phyloP scores from a whole-genome alignment of 37 sponge, comb jelly and placozoan species.

The Agelas oroides region DNA sequence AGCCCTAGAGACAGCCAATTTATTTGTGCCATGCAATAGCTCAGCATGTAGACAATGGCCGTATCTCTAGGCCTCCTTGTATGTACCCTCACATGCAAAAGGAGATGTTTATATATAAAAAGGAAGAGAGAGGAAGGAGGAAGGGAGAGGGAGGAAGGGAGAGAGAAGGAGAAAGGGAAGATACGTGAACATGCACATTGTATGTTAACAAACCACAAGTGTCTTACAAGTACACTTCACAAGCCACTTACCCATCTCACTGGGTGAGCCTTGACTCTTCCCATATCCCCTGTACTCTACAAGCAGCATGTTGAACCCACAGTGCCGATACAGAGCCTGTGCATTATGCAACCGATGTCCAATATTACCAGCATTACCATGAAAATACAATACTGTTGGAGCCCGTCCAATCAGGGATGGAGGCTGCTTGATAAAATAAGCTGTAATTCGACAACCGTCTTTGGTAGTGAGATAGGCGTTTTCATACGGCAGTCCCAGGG shows the following conservation, averaged over 20 bases:
- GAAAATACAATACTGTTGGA: constrained; percentile 92
- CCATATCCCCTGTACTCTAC: constrained; percentile 99
- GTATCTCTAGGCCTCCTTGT: too few species aligned
- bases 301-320: constrained; percentile 92
- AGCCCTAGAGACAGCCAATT: too few species aligned
- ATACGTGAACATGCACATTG: too few species aligned
- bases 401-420: constrained; percentile 49
- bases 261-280: constrained; percentile 93
- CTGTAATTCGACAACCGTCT: constrained; percentile 78
- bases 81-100: too few species aligned
- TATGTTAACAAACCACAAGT: too few species aligned
- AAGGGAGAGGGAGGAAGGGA: too few species aligned
- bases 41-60: too few species aligned
- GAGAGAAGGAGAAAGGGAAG: too few species aligned
- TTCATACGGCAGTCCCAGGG: constrained; percentile 93
- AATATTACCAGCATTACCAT: constrained; percentile 99
- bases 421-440: constrained; percentile 94
- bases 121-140: too few species aligned
- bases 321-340: constrained; percentile 89
- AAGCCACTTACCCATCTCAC: constrained; percentile 84
- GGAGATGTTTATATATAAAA: too few species aligned
- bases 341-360: constrained; percentile 98
- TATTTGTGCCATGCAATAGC: too few species aligned
- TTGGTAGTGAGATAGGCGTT: constrained; percentile 79
- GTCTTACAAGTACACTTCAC: too few species aligned